Evolutionary conservation across 2,888 invertebrate genomes (phyloP).

Genomic region (Thecocarcelia acutangulata): DNA sequence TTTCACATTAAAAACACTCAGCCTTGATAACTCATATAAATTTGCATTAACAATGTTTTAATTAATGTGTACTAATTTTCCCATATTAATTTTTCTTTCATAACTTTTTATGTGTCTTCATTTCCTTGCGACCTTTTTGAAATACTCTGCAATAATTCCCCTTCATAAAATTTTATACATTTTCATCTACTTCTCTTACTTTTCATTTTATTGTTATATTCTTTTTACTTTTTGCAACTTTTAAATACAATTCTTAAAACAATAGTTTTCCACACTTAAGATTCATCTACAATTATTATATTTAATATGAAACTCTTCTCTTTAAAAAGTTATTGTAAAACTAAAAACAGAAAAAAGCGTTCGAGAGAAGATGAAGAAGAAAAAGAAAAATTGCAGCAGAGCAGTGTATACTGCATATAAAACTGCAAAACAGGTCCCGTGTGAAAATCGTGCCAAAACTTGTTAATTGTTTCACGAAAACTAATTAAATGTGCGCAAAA

Average conservation of each 20-base stretch:
- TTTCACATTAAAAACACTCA: no score
- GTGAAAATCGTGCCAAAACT: slow-evolving; percentile 63
- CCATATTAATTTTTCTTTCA: background rate
- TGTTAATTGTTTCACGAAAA: slow-evolving; percentile 67
- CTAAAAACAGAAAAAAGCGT: background rate
- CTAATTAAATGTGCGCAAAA: slow-evolving; percentile 67
- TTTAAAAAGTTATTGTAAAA: slow-evolving; percentile 24
- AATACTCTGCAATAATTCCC: background rate
- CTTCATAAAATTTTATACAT: background rate
- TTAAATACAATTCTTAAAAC: slow-evolving; percentile 15
- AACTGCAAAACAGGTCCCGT: slow-evolving; percentile 47
- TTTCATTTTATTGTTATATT: background rate
- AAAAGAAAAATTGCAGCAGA: background rate
- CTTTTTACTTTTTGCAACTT: background rate
- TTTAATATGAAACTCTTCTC: slow-evolving; percentile 10
- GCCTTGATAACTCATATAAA: no score
- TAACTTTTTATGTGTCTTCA: background rate
- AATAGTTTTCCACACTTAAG: slow-evolving; percentile 11
- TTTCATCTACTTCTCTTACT: background rate
- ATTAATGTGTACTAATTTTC: background rate
- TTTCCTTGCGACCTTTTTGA: slow-evolving; percentile 13
- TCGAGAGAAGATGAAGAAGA: background rate
- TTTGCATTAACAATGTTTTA: no score
- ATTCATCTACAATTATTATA: background rate
- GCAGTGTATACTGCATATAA: slow-evolving; percentile 36